Percentiles rank a stretch among this genome's conserved stretches.
These are phyloP conservation scores for Cnemophilus loriae DNA, from an alignment of 2,113 vertebrate genomes.

Conservation along the genomic window DNA sequence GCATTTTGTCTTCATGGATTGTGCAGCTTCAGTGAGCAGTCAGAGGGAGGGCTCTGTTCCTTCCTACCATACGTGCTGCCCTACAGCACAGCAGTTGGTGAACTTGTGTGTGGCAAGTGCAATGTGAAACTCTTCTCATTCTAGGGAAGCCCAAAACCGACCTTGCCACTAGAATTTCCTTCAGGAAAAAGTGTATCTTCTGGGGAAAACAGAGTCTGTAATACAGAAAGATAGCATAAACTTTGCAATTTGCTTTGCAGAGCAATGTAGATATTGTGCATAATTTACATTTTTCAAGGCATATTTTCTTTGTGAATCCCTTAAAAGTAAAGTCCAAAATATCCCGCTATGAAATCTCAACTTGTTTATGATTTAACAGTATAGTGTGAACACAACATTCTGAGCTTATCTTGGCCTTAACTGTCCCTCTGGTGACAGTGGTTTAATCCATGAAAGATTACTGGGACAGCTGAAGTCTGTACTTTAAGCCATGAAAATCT, in stretches of 20 bases:
- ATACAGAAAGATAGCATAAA: background rate
- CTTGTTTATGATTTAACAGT: background rate
- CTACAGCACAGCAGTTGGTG: background rate
- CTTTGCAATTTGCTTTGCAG: background rate
- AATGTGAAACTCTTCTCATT: background rate
- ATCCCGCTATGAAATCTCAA: background rate
- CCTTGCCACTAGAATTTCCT: background rate
- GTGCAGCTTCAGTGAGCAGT: background rate
- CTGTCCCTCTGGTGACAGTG: background rate
- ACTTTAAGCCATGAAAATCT: background rate
- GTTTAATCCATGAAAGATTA: slow-evolving; percentile 2
- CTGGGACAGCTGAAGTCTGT: background rate
- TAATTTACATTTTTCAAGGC: background rate
- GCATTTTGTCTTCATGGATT: background rate
- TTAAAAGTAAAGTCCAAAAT: background rate
- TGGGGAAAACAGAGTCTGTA: background rate
- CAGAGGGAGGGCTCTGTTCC: background rate
- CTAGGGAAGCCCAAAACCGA: background rate
- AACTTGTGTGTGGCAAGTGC: background rate
- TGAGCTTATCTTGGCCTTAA: background rate
- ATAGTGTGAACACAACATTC: background rate
- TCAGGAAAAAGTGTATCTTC: background rate
- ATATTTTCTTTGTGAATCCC: background rate
- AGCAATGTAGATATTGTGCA: background rate
- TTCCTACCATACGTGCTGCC: rapidly evolving